Evolutionary conservation across 2,113 vertebrate genomes (phyloP), one percentile per base, ranked within the genome.

Genomic region (Himantopus leucocephalus): DNA sequence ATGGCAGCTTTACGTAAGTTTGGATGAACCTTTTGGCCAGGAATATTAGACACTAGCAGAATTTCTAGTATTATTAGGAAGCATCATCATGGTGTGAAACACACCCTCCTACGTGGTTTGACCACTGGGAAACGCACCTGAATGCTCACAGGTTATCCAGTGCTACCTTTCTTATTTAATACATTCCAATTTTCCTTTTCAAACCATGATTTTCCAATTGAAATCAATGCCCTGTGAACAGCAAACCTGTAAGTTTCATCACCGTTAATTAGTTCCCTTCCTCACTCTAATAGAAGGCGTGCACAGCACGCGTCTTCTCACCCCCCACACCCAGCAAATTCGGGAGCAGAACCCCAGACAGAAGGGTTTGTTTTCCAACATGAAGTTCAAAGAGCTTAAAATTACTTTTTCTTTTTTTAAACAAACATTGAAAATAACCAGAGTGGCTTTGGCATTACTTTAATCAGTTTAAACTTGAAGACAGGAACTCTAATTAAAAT

Each of bases 401-500:
- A 78, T 50, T 37, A 56, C n/a, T 14, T 26, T 3, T 23, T 32
- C 30, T 55, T 79, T 82, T 84, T 56, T 41, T 24, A 53, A 92
- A 88, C 63, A 92, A 93, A 90, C 68, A 95, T 3, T 55, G 80
- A 77, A 93, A 97, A 87, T 26, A 62, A 79, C 34, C 50, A 75
- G 41, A 79, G 19, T 58, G 26, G 66, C 34, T 94, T 59, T 88
- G 30, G 79, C 84, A 77, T 10, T 52, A 72, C 81, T 95, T 92
- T 86, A 94, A 96, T 94, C 88, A 79, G 47, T 95, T 86, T 84
- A 73, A 96, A 95, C 86, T 76, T 37, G 41, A 92, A 86, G 72
- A 89, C 73, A 59, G 88, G 91, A 94, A 91, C 85, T 89, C 86
- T 82, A 95, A 97, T 97, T 97, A 97, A 90, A 95, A 92, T 41